Percentiles rank a stretch among this genome's conserved stretches.
These are phyloP conservation scores for Piaya cayana DNA, from an alignment of 2,113 vertebrate genomes.

Conservation along the genomic window DNA sequence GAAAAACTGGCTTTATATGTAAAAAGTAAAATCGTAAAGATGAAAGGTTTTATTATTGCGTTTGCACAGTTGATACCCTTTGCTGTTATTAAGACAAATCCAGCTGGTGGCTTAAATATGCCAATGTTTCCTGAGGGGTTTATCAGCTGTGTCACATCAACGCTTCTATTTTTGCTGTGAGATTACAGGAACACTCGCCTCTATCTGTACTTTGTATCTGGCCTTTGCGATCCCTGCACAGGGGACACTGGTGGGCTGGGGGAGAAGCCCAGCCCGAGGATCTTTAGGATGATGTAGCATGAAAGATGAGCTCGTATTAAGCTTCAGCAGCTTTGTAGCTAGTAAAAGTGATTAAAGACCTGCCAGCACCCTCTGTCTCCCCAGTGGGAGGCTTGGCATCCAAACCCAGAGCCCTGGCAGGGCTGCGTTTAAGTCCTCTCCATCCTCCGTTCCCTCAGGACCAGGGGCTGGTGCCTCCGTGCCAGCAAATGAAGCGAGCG, in stretches of 20 bases:
- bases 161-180: not conserved
- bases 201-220: fast-evolving
- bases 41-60: not conserved
- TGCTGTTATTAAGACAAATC: not conserved
- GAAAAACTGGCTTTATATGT: not conserved
- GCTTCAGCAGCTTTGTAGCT: not conserved
- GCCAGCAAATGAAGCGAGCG: not conserved
- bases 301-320: not conserved
- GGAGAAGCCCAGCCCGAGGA: not conserved
- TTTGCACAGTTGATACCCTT: not conserved
- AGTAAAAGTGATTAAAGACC: not conserved
- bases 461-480: not conserved
- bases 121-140: not conserved
- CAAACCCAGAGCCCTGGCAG: not conserved
- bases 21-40: not conserved
- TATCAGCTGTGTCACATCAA: not conserved
- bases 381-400: not conserved
- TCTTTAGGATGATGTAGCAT: not conserved
- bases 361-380: not conserved
- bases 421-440: not conserved
- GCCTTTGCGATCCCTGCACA: fast-evolving
- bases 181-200: not conserved
- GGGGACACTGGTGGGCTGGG: too few relatives aligned
- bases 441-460: not conserved
- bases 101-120: not conserved